Conservation (phyloP, 2,113 vertebrate genomes). For the Poeciliopsis occidentalis region DNA sequence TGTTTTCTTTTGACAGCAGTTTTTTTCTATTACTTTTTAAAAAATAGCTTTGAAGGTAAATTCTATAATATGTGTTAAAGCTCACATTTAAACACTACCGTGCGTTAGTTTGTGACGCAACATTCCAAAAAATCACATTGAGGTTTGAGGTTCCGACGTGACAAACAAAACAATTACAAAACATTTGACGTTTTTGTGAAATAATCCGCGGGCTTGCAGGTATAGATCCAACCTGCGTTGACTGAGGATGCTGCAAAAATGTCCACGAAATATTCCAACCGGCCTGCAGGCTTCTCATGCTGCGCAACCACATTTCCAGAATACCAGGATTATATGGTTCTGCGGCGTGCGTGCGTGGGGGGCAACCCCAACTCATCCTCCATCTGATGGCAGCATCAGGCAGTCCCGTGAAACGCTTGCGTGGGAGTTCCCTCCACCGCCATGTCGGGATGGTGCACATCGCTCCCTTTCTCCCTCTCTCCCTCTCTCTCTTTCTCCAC, state of each 20-base stretch:
- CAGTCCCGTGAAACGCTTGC: conserved; percentile 82
- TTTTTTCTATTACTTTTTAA: too few species aligned
- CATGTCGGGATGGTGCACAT: conserved; percentile 76
- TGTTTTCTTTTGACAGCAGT: too few species aligned
- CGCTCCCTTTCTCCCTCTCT: conserved; percentile 52
- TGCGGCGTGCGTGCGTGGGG: conserved; percentile 45
- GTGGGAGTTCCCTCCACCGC: conserved; percentile 86
- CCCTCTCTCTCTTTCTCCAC: conserved; percentile 46
- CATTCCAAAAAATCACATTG: not conserved
- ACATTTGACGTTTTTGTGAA: conserved; percentile 18
- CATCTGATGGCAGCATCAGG: conserved; percentile 84
- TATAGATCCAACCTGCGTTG: not conserved
- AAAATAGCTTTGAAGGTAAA: too few species aligned
- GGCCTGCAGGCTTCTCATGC: not conserved
- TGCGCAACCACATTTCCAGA: conserved; percentile 30
- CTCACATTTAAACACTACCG: not conserved
- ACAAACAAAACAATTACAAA: not conserved
- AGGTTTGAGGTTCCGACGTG: not conserved
- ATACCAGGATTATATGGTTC: conserved; percentile 11
- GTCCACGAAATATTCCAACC: not conserved
- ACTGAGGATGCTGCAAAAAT: not conserved
- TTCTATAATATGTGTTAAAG: not conserved
- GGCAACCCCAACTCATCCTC: conserved; percentile 80
- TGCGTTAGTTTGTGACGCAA: not conserved
- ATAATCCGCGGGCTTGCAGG: not conserved